phyloP scores from a whole-genome alignment of 1,140 invertebrate genomes.

The Brachionus rubens region DNA sequence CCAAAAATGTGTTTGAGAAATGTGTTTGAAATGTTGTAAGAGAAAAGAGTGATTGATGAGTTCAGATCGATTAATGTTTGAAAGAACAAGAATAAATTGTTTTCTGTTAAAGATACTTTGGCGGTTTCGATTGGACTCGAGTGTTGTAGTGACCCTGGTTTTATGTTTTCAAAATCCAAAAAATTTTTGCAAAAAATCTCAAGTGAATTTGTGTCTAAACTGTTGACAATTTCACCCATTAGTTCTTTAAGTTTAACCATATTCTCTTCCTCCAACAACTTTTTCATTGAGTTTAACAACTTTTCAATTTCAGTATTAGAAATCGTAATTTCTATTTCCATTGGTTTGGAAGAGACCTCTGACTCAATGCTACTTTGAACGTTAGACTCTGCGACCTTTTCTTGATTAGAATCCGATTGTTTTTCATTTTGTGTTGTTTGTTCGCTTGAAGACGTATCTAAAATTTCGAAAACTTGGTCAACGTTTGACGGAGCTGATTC shows the following conservation, averaged over 20 bases:
- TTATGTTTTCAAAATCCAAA: constrained; percentile 8
- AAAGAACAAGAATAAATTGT: not conserved
- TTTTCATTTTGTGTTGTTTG: not conserved
- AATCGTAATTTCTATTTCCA: not conserved
- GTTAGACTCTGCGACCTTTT: not conserved
- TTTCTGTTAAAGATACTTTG: not conserved
- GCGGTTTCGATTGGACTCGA: not conserved
- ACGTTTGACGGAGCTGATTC: not conserved
- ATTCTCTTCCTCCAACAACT: not conserved
- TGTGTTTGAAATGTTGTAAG: not conserved
- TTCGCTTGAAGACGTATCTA: not conserved
- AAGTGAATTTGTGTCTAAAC: not conserved
- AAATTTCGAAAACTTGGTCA: not conserved
- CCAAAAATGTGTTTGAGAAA: not conserved
- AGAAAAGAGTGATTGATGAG: not conserved
- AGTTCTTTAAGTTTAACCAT: not conserved
- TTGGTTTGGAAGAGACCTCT: not conserved
- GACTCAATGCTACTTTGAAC: too few relatives aligned
- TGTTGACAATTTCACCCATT: not conserved
- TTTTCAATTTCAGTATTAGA: too few relatives aligned
- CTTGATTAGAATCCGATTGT: not conserved
- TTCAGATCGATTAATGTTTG: not conserved
- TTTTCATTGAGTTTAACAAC: not conserved
- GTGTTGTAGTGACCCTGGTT: not conserved
- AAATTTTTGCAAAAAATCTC: constrained; percentile 2